Conservation (phyloP, 2,797 vertebrate species). For the Pipistrellus pygmaeus region DNA sequence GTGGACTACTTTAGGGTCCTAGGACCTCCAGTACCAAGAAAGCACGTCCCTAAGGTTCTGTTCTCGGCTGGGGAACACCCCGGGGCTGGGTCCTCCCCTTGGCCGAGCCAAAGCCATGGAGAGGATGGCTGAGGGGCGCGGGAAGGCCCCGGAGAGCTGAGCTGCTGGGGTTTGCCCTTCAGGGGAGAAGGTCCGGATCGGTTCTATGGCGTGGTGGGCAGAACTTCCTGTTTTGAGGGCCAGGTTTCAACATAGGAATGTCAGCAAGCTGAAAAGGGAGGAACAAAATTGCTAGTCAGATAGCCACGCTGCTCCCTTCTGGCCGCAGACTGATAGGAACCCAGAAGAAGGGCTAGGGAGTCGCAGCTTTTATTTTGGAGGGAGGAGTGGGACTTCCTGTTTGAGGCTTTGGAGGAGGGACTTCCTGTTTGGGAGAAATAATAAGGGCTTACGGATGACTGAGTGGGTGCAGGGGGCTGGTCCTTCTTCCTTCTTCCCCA, state of each 20-base stretch:
- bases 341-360: background rate
- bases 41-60: background rate
- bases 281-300: background rate
- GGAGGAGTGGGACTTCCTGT: constrained; percentile 72
- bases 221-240: constrained; percentile 66
- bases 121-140: background rate
- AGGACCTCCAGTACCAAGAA: background rate
- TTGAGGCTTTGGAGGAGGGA: constrained; percentile 52
- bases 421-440: constrained; percentile 64
- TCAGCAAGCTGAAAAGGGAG: constrained; percentile 55
- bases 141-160: background rate
- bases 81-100: background rate
- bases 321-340: constrained; percentile 25
- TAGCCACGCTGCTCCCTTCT: constrained; percentile 25
- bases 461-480: constrained; percentile 3
- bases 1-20: background rate
- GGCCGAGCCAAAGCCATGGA: background rate
- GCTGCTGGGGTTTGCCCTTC: constrained; percentile 1
- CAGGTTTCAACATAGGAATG: constrained; percentile 64
- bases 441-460: background rate
- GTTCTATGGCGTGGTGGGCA: background rate
- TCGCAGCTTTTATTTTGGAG: constrained; percentile 10
- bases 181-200: background rate
- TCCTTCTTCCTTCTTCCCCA: background rate
- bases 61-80: background rate